Evolutionary conservation across 2,113 vertebrate genomes (phyloP).

Genomic region (Bucco capensis): DNA sequence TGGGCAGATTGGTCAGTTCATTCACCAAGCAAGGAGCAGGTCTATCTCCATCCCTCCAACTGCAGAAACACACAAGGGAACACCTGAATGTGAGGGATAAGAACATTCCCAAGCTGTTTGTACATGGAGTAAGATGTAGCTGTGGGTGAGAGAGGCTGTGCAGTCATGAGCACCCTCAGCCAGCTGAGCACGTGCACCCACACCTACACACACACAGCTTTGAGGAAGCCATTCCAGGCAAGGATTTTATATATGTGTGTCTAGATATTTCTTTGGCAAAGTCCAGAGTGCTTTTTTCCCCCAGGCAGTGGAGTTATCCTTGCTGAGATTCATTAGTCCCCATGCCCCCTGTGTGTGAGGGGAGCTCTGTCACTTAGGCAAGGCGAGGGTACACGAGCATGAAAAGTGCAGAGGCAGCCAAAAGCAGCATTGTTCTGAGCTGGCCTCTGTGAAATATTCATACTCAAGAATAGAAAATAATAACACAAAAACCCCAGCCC

Average conservation of each 20-base stretch:
- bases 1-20: accelerated
- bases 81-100: neutral
- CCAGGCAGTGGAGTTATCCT: conserved; percentile 56
- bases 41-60: accelerated
- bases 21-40: accelerated
- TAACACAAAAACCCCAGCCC: neutral
- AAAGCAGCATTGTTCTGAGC: conserved; percentile 69
- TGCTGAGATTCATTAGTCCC: conserved; percentile 56
- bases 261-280: conserved; percentile 61
- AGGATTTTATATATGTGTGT: conserved; percentile 7
- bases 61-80: neutral
- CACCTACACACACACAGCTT: neutral
- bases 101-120: neutral
- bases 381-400: conserved; percentile 54
- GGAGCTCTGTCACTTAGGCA: conserved; percentile 73
- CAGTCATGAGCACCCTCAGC: neutral
- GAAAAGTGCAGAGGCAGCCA: conserved; percentile 68
- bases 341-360: conserved; percentile 64
- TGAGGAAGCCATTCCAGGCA: conserved; percentile 14
- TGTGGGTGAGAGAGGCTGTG: neutral
- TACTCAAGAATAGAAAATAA: conserved; percentile 42
- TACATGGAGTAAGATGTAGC: neutral
- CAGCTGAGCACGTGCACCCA: neutral
- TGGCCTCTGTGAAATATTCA: conserved; percentile 65
- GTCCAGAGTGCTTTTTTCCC: conserved; percentile 45